A percentile compares a stretch with the other conserved stretches of the same genome.
These are phyloP conservation scores for Erannis defoliaria DNA, from an alignment of 2,888 invertebrate genomes.

Conservation along the genomic window DNA sequence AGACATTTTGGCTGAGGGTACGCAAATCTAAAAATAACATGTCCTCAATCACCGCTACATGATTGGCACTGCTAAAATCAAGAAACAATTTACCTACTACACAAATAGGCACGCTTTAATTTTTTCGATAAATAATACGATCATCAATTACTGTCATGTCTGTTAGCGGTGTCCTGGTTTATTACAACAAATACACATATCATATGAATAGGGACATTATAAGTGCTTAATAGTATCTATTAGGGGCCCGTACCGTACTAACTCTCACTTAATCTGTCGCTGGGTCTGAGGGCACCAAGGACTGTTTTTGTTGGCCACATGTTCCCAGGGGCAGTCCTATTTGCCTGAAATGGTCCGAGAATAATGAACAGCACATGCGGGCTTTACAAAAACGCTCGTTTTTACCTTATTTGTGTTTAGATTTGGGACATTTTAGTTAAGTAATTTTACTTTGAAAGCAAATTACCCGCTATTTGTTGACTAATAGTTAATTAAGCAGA, in stretches of 20 bases:
- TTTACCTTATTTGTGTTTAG: conserved; percentile 33
- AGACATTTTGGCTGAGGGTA: conserved; percentile 15
- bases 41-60: conserved; percentile 23
- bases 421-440: conserved; percentile 9
- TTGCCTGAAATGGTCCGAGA: conserved; percentile 52
- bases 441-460: neutral
- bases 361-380: conserved; percentile 72
- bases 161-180: conserved; percentile 47
- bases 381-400: conserved; percentile 52
- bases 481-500: neutral
- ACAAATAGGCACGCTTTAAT: conserved; percentile 7
- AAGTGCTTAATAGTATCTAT: conserved; percentile 2
- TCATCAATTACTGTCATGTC: conserved; percentile 57
- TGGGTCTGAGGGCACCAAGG: conserved; percentile 15
- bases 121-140: conserved; percentile 22
- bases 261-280: conserved; percentile 27
- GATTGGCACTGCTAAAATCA: conserved; percentile 27
- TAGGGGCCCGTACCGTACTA: conserved; percentile 12
- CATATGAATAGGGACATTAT: neutral
- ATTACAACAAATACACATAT: conserved; percentile 37
- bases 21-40: conserved; percentile 11
- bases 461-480: neutral
- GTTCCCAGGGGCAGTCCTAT: conserved; percentile 61
- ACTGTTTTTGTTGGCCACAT: conserved; percentile 69
- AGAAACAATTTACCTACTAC: conserved; percentile 8